Conservation (phyloP, 2,888 invertebrate genomes). For the Dioctria rufipes region DNA sequence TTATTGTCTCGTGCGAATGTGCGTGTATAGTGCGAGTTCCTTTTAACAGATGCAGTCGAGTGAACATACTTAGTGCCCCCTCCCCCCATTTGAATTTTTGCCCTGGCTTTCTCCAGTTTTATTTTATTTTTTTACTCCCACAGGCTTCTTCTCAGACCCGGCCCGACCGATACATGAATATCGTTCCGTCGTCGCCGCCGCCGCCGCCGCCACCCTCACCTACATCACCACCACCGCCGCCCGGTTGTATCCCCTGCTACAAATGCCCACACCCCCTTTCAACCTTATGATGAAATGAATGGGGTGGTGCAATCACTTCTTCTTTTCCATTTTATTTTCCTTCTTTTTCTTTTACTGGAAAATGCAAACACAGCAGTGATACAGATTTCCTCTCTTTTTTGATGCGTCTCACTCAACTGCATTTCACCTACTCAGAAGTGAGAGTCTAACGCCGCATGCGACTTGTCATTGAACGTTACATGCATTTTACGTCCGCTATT, state of each 20-base stretch:
- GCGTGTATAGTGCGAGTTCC: conserved; percentile 10
- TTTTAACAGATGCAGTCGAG: not conserved
- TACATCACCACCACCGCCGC: no score
- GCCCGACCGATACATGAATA: no score
- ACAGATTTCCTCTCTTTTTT: not conserved
- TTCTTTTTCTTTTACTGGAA: not conserved
- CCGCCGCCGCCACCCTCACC: not conserved
- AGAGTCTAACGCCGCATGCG: not conserved
- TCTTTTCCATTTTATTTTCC: no score
- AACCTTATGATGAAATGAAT: no score
- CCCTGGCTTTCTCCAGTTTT: not conserved
- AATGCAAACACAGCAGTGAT: conserved; percentile 12
- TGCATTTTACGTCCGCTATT: not conserved
- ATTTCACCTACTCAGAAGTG: not conserved
- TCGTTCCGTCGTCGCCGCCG: not conserved
- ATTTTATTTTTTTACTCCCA: not conserved
- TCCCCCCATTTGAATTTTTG: not conserved
- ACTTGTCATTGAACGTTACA: conserved; percentile 7
- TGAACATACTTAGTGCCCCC: not conserved
- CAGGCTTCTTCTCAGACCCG: not conserved
- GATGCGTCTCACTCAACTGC: not conserved
- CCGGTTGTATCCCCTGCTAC: no score
- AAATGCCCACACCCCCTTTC: no score
- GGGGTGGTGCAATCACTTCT: no score
- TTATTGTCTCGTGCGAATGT: not conserved